Evolutionary conservation across 2,888 invertebrate genomes (phyloP).

Genomic region (Macrophya annulata): DNA sequence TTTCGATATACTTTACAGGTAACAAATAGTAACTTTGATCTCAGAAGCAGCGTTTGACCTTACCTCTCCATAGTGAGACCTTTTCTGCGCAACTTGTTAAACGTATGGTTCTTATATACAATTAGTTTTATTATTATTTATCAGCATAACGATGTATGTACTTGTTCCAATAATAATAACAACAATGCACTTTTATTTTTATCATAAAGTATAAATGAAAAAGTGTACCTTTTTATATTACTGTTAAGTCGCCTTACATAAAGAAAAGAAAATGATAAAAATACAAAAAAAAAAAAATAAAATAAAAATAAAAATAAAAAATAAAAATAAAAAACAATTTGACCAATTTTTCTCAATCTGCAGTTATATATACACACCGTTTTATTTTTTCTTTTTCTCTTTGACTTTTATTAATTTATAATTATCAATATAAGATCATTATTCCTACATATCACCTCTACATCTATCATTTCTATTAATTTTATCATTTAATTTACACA

Average conservation of each 20-base stretch:
- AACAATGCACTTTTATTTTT: conserved; percentile 70
- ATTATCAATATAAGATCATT: neutral
- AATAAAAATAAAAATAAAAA: neutral
- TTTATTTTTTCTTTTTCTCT: conserved; percentile 9
- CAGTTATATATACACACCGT: neutral
- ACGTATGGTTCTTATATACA: conserved; percentile 62
- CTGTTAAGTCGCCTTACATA: conserved; percentile 73
- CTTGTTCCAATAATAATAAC: conserved; percentile 66
- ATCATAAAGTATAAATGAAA: conserved; percentile 67
- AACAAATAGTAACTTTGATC: conserved; percentile 52
- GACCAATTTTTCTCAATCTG: conserved; percentile 24
- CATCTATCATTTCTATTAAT: neutral
- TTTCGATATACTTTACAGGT: conserved; percentile 43
- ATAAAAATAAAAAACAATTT: conserved; percentile 18
- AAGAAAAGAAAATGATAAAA: conserved; percentile 66
- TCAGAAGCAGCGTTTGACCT: conserved; percentile 53
- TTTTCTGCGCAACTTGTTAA: conserved; percentile 45
- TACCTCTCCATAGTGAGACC: conserved; percentile 57
- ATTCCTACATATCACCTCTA: too few relatives aligned
- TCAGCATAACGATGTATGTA: conserved; percentile 70
- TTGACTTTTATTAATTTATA: neutral
- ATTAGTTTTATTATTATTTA: conserved; percentile 70
- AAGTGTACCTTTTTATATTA: conserved; percentile 75
- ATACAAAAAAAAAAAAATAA: neutral
- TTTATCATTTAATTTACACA: neutral